Evolutionary conservation across 2,797 vertebrate genomes (phyloP).

Genomic region (Esox masquinongy): DNA sequence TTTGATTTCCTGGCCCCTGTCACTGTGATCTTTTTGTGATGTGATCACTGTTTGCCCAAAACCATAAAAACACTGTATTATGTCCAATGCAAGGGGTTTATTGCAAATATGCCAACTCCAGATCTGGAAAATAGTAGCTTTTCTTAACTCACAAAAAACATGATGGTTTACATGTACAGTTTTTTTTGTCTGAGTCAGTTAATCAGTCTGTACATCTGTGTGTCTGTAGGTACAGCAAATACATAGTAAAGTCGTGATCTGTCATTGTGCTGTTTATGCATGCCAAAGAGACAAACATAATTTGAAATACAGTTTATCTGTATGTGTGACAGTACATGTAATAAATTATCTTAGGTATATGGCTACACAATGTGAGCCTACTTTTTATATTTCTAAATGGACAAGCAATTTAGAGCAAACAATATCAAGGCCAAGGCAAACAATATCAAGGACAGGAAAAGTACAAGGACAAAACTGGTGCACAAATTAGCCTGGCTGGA

Average conservation of each 20-base stretch:
- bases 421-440: background rate
- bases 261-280: conserved; percentile 70
- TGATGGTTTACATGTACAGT: background rate
- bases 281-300: conserved; percentile 75
- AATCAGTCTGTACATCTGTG: conserved; percentile 46
- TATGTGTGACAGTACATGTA: background rate
- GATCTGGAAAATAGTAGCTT: conserved; percentile 6
- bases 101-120: background rate
- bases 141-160: background rate
- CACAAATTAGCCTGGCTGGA: conserved; percentile 1
- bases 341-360: background rate
- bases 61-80: conserved; percentile 28
- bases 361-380: conserved; percentile 1
- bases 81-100: conserved; percentile 33
- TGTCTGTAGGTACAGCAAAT: conserved; percentile 51
- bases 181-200: conserved; percentile 27
- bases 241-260: conserved; percentile 20
- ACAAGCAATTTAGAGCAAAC: background rate
- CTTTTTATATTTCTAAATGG: background rate
- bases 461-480: background rate
- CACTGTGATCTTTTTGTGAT: conserved; percentile 56
- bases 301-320: conserved; percentile 49
- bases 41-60: conserved; percentile 44
- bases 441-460: background rate
- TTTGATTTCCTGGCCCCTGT: conserved; percentile 15